Base-by-base conservation (phyloP, 1,140 invertebrate species). In the Caenorhabditis remanei region DNA sequence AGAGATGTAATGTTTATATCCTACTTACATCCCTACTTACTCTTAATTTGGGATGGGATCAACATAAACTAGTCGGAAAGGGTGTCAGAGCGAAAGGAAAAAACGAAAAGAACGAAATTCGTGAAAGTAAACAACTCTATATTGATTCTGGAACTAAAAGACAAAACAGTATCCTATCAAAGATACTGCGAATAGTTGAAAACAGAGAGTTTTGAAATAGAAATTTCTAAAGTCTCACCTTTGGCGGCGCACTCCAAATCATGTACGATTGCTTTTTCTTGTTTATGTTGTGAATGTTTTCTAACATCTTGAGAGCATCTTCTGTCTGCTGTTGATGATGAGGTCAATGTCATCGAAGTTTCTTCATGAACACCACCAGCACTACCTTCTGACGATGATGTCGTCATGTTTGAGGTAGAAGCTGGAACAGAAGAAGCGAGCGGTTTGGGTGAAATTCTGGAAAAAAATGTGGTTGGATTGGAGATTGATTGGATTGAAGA, bases 231-330 rank as follows among this genome's bases (percentile, higher is more conserved):
- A 83, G 41, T 55, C 43, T 43, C n/a, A 85, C 85, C 85, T 75
- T 85, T 85, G 3, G 50, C 46, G 43, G 46, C 46, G 13, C 85
- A 65, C 56, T 85, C 85, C 46, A 85, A 79, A 53, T 79, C 85
- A 58, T 85, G 85, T 24, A 79, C 41, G n/a, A 55, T 85, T n/a
- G 85, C 85, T 40, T 85, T 85, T 43, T 85, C 85, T 19, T 75
- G 65, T 56, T 85, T 85, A 24, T 71, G 63, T 7, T 50, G 40
- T 40, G 46, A 48, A 53, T 75, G 85, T 75, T 85, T 85, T 50
- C 58, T 85, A 5, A 79, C 71, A 53, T 79, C 71, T 24, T 79
- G 71, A 16, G 71, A 79, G 40, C 43, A 79, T 50, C 71, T 79
- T 48, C 71, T 48, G 21, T 79, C 71, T 50, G 46, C 46, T 19